Evolutionary conservation across 2,888 invertebrate species (phyloP).

Genomic region (Catocala fraxini): DNA sequence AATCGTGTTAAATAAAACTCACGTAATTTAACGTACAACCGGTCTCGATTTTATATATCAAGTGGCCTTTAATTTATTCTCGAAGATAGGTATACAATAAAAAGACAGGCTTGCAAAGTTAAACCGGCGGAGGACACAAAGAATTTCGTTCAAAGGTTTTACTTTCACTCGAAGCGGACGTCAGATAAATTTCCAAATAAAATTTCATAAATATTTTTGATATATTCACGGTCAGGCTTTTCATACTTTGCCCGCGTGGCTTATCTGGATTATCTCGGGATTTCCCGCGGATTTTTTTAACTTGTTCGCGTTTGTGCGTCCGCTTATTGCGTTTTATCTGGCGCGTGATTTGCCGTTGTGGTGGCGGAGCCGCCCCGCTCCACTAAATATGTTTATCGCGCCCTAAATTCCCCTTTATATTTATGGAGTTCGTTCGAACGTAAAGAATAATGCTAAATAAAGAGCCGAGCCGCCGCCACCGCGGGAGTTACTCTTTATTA

Average conservation of each 20-base stretch:
- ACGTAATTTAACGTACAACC: constrained; percentile 23
- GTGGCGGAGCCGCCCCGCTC: constrained; percentile 46
- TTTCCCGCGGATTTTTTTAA: constrained; percentile 77
- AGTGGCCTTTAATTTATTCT: constrained; percentile 53
- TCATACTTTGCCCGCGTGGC: constrained; percentile 82
- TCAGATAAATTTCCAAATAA: constrained; percentile 74
- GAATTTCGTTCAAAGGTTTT: constrained; percentile 54
- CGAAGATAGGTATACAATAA: constrained; percentile 44
- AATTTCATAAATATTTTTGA: constrained; percentile 83
- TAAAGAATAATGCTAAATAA: constrained; percentile 67
- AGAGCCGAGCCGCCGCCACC: constrained; percentile 53
- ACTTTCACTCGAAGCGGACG: constrained; percentile 59
- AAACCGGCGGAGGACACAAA: constrained; percentile 53
- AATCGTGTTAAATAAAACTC: constrained; percentile 18
- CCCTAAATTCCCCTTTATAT: constrained; percentile 69
- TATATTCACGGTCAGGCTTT: constrained; percentile 85
- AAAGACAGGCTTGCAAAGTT: constrained; percentile 48
- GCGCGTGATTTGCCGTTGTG: constrained; percentile 68
- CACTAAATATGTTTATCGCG: constrained; percentile 75
- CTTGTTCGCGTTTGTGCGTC: constrained; percentile 77
- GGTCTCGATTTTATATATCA: constrained; percentile 42
- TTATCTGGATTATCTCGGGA: constrained; percentile 84
- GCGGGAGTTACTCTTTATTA: constrained; percentile 71
- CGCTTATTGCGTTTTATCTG: constrained; percentile 78
- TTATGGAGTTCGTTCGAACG: constrained; percentile 64